Base-by-base conservation (phyloP, 2,888 invertebrate genomes). In the Orgyia antiqua region DNA sequence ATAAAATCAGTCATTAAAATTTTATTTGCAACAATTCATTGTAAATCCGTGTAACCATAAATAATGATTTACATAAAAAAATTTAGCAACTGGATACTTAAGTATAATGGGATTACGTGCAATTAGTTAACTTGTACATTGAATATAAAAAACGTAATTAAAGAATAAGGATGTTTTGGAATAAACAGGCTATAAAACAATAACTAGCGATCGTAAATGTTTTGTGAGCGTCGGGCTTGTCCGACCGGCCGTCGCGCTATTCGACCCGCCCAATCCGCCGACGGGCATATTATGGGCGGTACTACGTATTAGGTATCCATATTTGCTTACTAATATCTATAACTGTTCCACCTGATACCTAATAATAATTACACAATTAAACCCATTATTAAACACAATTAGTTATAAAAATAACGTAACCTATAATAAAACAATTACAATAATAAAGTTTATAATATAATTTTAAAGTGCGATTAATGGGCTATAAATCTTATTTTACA, bases 181-280 rank as follows among this genome's bases (percentile, higher is more conserved):
- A 52, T 51, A 57, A 63, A 62, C 53, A 51, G 39, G 42, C 42
- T 37, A 51, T 60, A 56, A 61, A 59, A 61, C 45, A 51, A 58
- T 31, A 30, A 39, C 33, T 35, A 37, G 11, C 45, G 33, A 40
- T 55, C 56, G 56, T 45, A 45, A 55, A 51, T 24, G 39, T 19
- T 35, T 32, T 23, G 37, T 39, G 38, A 19, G 51, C 51, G 24
- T 37, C 36, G 40, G 47, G 34, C 27, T 33, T 24, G 11, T 33
- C 25, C 13, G 10, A 11, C 41, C 43, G 43, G 31, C 31, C 21
- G 32, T 17, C 36, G 43, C 30, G 34, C 29, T 36, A 24, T 27
- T 33, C 52, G 51, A 49, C 42, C 56, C 36, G 27, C 34, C 36
- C n/a, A n/a, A n/a, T n/a, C n/a, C 33, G 42, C 43, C 48, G 43